Base-by-base conservation (phyloP, 2,797 vertebrate species). In the Octomys mimax region DNA sequence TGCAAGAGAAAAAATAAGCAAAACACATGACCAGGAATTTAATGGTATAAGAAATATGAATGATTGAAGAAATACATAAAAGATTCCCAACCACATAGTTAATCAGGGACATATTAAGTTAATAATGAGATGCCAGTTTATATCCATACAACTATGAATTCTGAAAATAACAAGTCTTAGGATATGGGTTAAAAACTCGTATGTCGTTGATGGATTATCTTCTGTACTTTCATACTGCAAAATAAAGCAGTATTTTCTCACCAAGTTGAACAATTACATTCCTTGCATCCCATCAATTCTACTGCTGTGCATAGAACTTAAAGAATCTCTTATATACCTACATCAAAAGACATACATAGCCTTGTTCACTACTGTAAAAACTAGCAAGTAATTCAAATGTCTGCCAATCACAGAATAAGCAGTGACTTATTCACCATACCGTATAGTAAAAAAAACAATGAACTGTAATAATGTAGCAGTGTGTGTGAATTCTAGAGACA, bases 21-120 rank as follows among this genome's bases (percentile, higher is more conserved):
- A 75, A 93, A 90, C 66, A 33, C 2, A 89, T 57, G 61, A 89
- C 12, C 9, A 87, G 57, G 39, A 18, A 83, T 33, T 91, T 87
- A 82, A 83, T 16, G 26, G n/a, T 83, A 81, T 52, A 92, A 18
- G 46, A 91, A 94, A 57, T 68, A 89, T 24, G 12, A 95, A 92
- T 1, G 14, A 68, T 26, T 24, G 95, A 42, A 64, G 11, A 81
- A 42, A 36, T 52, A 96, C 14, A 49, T 16, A 87, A 83, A 75
- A 86, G 46, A 75, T 73, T 88, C 49, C 42, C 6, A 88, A 83
- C 14, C 42, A 73, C 14, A 73, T 0, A 84, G 49, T 28, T 68
- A 84, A 68, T 0, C 49, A 10, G 80, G 22, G 73, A 80, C 6
- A 83, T 28, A 21, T n/a, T n/a, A 92, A 78, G 66, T 14, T 22